These are phyloP conservation scores for Stictocephala bisonia DNA, from an alignment of 2,888 invertebrate genomes.

Conservation along the genomic window DNA sequence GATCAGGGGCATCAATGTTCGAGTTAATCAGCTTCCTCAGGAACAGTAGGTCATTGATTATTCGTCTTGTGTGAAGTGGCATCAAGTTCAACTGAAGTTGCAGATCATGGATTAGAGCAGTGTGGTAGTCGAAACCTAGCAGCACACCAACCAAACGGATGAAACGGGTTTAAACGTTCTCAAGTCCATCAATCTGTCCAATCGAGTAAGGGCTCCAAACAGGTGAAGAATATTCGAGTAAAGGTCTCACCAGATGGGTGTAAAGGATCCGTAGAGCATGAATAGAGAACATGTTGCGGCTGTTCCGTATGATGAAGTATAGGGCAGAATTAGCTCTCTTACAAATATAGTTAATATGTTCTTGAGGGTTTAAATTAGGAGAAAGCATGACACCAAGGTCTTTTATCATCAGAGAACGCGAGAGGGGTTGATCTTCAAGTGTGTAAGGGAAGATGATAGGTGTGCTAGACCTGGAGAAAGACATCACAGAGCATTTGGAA, in stretches of 20 bases:
- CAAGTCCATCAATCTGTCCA: neutral
- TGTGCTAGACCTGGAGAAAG: no score
- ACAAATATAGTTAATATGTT: neutral
- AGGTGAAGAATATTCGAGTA: constrained; percentile 2
- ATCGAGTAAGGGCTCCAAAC: constrained; percentile 5
- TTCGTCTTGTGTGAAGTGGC: neutral
- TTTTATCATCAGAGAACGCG: neutral
- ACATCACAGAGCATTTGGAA: constrained; percentile 1
- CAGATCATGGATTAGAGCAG: no score
- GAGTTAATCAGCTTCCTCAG: constrained; percentile 4
- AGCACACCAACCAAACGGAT: neutral
- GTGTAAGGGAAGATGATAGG: no score
- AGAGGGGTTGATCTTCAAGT: neutral
- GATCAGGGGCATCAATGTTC: neutral
- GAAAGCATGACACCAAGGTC: no score
- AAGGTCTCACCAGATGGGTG: neutral
- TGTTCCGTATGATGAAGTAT: neutral
- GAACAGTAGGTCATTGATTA: neutral
- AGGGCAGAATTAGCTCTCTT: no score
- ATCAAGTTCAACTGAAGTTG: neutral
- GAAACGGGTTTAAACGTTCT: neutral
- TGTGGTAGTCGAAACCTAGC: no score
- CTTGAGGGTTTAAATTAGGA: constrained; percentile 5
- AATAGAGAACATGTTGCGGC: neutral
- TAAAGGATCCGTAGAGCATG: neutral